Conservation (phyloP, 2,113 vertebrate species). For the Psammodynastes pulverulentus region DNA sequence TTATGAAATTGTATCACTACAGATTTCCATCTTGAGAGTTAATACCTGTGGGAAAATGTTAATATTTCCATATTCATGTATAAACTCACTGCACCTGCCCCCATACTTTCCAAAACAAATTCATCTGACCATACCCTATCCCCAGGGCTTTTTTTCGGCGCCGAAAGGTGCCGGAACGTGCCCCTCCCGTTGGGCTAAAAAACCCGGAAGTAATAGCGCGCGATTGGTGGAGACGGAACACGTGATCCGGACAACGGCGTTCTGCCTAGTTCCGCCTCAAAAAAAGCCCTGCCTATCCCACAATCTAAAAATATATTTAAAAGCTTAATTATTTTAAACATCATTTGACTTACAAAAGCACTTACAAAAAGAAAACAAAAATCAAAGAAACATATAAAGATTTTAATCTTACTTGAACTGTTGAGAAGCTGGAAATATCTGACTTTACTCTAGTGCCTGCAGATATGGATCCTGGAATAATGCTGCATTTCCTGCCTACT, state of each 20-base stretch:
- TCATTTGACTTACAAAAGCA: neutral
- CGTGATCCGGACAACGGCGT: too few species aligned
- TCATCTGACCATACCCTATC: neutral
- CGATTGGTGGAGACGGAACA: too few species aligned
- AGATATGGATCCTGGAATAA: neutral
- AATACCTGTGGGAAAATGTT: neutral
- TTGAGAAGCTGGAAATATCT: neutral
- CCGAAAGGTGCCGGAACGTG: too few species aligned
- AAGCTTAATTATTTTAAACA: neutral
- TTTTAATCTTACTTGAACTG: conserved; percentile 16
- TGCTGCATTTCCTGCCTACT: neutral
- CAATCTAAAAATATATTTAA: neutral
- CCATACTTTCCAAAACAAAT: neutral
- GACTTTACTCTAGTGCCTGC: neutral
- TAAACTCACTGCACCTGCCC: neutral
- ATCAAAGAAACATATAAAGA: neutral
- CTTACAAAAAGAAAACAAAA: neutral
- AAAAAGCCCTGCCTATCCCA: too few species aligned
- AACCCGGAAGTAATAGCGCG: too few species aligned
- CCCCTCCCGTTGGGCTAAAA: too few species aligned
- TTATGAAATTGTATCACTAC: neutral
- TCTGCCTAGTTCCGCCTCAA: too few species aligned
- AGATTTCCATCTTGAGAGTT: neutral
- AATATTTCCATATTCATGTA: neutral
- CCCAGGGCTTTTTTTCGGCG: too few species aligned